These are phyloP conservation scores for Trochalopteron elliotii DNA, from an alignment of 2,113 vertebrate genomes.

Conservation along the genomic window DNA sequence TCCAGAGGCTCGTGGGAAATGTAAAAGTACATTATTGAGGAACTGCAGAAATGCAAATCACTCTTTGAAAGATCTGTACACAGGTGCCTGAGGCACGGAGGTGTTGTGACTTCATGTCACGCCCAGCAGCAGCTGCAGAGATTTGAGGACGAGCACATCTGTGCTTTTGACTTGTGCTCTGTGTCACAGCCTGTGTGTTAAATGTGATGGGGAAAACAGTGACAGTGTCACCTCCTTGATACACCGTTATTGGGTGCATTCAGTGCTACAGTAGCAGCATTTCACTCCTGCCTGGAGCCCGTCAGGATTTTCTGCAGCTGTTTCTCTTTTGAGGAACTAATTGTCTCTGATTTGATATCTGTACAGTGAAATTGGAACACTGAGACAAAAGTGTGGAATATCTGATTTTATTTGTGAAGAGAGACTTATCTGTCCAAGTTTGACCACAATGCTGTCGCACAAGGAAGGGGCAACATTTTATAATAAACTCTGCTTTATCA, in stretches of 20 bases:
- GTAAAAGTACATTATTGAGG: not conserved
- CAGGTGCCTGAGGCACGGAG: not conserved
- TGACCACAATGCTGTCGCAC: not conserved
- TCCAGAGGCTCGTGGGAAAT: not conserved
- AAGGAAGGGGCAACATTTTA: not conserved
- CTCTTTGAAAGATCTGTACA: not conserved
- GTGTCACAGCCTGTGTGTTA: fast-evolving
- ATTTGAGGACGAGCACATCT: not conserved
- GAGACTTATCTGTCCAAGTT: not conserved
- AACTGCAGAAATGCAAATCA: not conserved
- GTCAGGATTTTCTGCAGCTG: not conserved
- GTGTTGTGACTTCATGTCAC: not conserved
- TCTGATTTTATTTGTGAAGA: not conserved
- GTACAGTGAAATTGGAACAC: not conserved
- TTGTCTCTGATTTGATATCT: not conserved
- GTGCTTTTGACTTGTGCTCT: not conserved
- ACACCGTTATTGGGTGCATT: not conserved
- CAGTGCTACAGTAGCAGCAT: not conserved
- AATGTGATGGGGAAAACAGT: not conserved
- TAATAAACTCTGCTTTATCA: not conserved
- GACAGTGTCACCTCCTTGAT: not conserved
- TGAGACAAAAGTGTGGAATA: not conserved
- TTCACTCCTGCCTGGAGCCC: not conserved
- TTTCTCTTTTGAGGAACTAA: not conserved
- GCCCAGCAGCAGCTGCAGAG: not conserved